Base-by-base conservation (phyloP, 2,797 vertebrate species). In the Ptychadena robeensis region DNA sequence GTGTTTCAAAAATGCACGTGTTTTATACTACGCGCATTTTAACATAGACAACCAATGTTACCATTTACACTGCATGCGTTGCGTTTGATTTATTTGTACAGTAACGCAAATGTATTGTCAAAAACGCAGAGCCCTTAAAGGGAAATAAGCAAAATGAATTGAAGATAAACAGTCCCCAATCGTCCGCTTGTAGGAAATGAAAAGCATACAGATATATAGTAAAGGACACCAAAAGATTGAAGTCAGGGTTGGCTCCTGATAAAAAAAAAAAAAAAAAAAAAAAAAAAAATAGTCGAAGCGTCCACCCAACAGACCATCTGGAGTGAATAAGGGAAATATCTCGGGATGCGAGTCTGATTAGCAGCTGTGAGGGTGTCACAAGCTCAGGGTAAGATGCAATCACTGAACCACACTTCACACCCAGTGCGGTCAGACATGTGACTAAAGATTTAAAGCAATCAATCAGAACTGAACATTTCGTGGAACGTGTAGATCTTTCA, bases 161-260 rank as follows among this genome's bases (percentile, higher is more conserved):
- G 44, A 22, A 2, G n/a, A 61, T 9, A 25, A 61, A 61, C n/a
- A 61, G 59, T 25, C 10, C 2, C 59, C 25, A 11, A 61, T n/a
- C 1, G 27, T 25, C 25, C 27, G 4, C 28, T 61, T 2, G 10
- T 2, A 5, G 22, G 48, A 72, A 28, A 30, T 40, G 9, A 57
- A 53, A 15, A 73, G 71, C 30, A 64, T 22, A 59, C 73, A 40
- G 25, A 64, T 3, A 59, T n/a, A n/a, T n/a, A n/a, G n/a, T n/a
- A 27, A n/a, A 28, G 14, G 18, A 22, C 44, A 53, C 44, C 18
- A 53, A 53, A 14, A 12, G 7, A 2, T 22, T 77, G 57, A 77
- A 28, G 74, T 77, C 74, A 77, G 35, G 3, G 9, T 66, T 77
- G 74, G 74, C 61, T 38, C 38, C 14, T 2, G 35, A 77, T 77